Base-by-base conservation (phyloP, 1,140 invertebrate genomes). In the Aphaenogaster rudis region DNA sequence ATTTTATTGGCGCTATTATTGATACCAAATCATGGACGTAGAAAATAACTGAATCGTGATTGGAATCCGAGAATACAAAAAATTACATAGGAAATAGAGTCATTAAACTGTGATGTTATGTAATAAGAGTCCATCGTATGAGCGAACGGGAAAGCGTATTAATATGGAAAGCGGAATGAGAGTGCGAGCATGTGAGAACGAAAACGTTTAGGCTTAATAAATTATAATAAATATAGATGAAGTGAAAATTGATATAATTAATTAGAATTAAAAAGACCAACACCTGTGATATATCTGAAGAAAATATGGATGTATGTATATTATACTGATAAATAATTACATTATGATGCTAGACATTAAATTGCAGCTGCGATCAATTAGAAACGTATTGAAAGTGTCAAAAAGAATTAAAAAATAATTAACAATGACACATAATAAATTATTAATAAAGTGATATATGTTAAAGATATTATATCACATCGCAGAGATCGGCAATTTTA, bases 111-210 rank as follows among this genome's bases (percentile, higher is more conserved):
- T 64, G 17, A 45, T 42, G 0, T 67, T 67, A 45, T 67, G 9
- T 21, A 67, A 67, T 67, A 66, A 66, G 9, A n/a, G n/a, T 42
- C 8, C 7, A 66, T n/a, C n/a, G 9, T 11, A 67, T 21, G 39
- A 45, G n/a, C n/a, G n/a, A 21, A 45, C 5, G 64, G 9, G n/a
- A 45, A 67, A 67, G 64, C n/a, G 11, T 67, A 67, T 67, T 45
- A 67, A 67, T 45, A 64, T 39, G 36, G 36, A 64, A 39, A 64
- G 13, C 4, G 33, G 2, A 13, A 39, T 64, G 17, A 64, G 2
- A 45, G 11, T 42, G 39, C 36, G 0, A 66, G 9, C 57, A 33
- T 15, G 28, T 63, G 15, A 63, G 17, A 67, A 67, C 8, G 8
- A 67, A 67, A 67, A 21, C 8, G 9, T 63, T 63, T 63, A 63